phyloP scores from a whole-genome alignment of 2,797 vertebrate species.

The Smutsia gigantea region DNA sequence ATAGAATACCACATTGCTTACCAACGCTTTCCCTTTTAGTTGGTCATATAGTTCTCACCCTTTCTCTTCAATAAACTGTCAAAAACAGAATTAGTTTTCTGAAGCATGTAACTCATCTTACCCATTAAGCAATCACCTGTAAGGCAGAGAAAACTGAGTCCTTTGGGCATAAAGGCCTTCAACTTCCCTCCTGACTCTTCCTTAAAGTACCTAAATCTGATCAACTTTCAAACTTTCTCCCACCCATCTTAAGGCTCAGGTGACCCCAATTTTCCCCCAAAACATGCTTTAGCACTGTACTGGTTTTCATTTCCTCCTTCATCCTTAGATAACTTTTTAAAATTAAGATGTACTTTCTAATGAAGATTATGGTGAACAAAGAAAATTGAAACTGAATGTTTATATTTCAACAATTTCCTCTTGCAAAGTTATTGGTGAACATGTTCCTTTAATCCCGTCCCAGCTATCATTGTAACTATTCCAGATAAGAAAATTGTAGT shows the following conservation, averaged over 20 bases:
- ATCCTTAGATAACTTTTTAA: neutral
- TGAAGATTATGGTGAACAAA: neutral
- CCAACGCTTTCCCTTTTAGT: neutral
- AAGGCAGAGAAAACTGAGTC: neutral
- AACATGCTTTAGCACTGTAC: neutral
- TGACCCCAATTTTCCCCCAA: neutral
- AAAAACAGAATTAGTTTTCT: neutral
- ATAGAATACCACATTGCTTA: neutral
- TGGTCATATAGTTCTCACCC: neutral
- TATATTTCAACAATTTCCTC: neutral
- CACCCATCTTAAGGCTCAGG: neutral
- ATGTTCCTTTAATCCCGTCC: neutral
- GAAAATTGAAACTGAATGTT: neutral
- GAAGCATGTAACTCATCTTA: neutral
- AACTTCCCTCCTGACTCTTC: neutral
- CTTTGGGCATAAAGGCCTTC: neutral
- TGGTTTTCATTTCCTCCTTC: neutral
- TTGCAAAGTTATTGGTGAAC: neutral
- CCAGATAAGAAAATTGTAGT: neutral
- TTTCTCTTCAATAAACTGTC: neutral
- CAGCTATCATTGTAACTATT: neutral
- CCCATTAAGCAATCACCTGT: neutral
- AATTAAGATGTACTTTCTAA: neutral
- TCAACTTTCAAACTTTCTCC: neutral
- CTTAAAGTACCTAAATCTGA: neutral